Evolutionary conservation across 1,140 invertebrate genomes (phyloP).

Genomic region (Leguminivora glycinivorella): DNA sequence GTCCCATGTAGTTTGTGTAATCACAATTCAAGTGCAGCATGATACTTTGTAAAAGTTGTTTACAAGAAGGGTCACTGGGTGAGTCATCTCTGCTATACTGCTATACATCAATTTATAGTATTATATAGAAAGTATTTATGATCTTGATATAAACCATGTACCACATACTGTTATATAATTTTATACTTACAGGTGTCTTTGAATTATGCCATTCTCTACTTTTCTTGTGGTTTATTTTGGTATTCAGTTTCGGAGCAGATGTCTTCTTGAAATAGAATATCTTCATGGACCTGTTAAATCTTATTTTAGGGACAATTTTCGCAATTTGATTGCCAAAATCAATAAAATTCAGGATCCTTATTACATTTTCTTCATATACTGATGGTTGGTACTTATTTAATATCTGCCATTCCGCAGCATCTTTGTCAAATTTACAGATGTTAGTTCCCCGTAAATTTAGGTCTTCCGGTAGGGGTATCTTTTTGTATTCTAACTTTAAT

Average conservation of each 20-base stretch:
- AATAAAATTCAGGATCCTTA: conserved; percentile 85
- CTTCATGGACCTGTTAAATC: conserved; percentile 79
- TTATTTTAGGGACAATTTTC: conserved; percentile 81
- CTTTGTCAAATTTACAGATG: conserved; percentile 83
- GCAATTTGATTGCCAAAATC: conserved; percentile 86
- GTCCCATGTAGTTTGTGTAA: no score
- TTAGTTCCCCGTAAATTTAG: conserved; percentile 84
- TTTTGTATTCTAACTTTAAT: conserved; percentile 77
- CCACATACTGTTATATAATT: no score
- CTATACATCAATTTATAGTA: no score
- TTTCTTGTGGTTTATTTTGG: conserved; percentile 65
- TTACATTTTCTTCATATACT: conserved; percentile 82
- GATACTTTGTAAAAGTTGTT: no score
- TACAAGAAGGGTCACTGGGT: no score
- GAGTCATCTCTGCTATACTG: no score
- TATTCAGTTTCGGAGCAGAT: conserved; percentile 53
- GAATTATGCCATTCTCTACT: conserved; percentile 70
- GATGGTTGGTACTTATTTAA: conserved; percentile 79
- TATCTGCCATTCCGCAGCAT: conserved; percentile 83
- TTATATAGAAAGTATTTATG: no score
- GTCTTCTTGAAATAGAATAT: conserved; percentile 71
- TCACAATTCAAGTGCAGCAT: no score
- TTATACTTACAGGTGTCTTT: conserved; percentile 59
- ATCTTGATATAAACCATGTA: no score
- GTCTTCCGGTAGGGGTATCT: conserved; percentile 86